Conservation (phyloP, 2,888 invertebrate species). For the Melipona bicolor region DNA sequence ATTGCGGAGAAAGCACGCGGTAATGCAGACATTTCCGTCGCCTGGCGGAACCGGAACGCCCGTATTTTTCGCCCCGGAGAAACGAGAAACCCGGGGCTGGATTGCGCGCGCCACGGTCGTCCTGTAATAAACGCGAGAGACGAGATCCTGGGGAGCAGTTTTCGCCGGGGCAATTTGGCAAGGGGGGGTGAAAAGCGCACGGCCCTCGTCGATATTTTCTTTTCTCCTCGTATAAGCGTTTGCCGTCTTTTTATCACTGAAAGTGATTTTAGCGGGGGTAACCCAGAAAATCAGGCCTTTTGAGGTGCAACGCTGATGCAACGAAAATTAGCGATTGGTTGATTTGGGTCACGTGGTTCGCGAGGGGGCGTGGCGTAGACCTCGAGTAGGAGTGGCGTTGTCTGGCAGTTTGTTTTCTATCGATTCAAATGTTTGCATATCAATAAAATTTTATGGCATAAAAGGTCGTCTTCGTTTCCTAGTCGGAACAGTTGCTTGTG, state of each 20-base stretch:
- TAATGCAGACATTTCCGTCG: slow-evolving; percentile 53
- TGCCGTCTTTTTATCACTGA: neutral
- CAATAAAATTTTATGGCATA: too few relatives aligned
- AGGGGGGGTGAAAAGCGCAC: slow-evolving; percentile 46
- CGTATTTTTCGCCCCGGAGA: slow-evolving; percentile 45
- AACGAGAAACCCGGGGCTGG: slow-evolving; percentile 33
- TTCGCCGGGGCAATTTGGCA: slow-evolving; percentile 50
- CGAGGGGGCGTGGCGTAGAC: too few relatives aligned
- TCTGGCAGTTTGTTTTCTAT: too few relatives aligned
- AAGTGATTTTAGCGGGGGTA: too few relatives aligned
- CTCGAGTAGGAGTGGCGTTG: too few relatives aligned
- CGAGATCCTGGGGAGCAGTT: slow-evolving; percentile 44
- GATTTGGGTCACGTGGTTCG: too few relatives aligned
- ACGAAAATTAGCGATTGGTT: too few relatives aligned
- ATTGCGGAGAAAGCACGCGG: slow-evolving; percentile 50
- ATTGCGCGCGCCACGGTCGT: slow-evolving; percentile 19
- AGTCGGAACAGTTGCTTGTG: too few relatives aligned
- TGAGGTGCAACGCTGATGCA: too few relatives aligned
- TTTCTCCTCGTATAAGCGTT: neutral
- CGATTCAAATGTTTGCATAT: too few relatives aligned
- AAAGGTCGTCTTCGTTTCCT: too few relatives aligned
- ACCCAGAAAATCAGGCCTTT: too few relatives aligned
- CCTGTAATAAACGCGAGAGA: slow-evolving; percentile 51
- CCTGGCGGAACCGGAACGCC: slow-evolving; percentile 38
- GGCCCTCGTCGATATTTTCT: slow-evolving; percentile 23